phyloP scores from a whole-genome alignment of 2,113 vertebrate species.

The Hydropotes inermis region DNA sequence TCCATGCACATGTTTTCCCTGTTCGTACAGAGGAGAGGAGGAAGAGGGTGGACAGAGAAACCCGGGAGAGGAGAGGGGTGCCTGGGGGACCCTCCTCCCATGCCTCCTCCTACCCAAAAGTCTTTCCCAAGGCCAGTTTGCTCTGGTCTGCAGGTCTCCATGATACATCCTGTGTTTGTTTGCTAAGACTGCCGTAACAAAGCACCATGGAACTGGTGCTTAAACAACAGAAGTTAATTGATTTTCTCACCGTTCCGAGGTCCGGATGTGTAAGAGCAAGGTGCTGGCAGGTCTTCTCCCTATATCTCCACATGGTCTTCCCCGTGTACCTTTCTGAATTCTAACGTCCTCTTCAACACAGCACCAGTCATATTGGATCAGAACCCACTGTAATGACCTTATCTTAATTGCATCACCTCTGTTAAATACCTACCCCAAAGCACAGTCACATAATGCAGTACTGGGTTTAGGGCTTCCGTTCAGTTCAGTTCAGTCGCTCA shows the following conservation, averaged over 20 bases:
- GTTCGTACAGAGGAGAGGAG: background rate
- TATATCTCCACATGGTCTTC: background rate
- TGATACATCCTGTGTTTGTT: rapidly evolving
- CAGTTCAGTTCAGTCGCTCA: no score
- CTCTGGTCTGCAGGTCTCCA: background rate
- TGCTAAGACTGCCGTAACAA: rapidly evolving
- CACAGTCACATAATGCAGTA: background rate
- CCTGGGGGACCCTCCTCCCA: background rate
- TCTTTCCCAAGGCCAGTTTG: background rate
- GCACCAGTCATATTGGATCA: no score
- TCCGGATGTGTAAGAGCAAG: background rate
- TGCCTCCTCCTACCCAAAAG: rapidly evolving
- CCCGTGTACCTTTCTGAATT: rapidly evolving
- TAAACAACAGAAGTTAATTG: background rate
- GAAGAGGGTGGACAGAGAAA: rapidly evolving
- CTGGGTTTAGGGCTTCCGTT: background rate
- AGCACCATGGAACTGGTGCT: rapidly evolving
- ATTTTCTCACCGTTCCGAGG: background rate
- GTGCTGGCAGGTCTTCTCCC: background rate
- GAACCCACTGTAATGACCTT: rapidly evolving
- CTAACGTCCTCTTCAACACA: background rate
- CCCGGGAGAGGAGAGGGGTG: rapidly evolving
- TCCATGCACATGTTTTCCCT: background rate
- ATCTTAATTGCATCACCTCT: background rate
- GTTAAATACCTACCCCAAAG: background rate